Percentiles rank a stretch among this genome's conserved stretches.
These are phyloP conservation scores for Tholera decimalis DNA, from an alignment of 2,888 invertebrate genomes.

Conservation along the genomic window DNA sequence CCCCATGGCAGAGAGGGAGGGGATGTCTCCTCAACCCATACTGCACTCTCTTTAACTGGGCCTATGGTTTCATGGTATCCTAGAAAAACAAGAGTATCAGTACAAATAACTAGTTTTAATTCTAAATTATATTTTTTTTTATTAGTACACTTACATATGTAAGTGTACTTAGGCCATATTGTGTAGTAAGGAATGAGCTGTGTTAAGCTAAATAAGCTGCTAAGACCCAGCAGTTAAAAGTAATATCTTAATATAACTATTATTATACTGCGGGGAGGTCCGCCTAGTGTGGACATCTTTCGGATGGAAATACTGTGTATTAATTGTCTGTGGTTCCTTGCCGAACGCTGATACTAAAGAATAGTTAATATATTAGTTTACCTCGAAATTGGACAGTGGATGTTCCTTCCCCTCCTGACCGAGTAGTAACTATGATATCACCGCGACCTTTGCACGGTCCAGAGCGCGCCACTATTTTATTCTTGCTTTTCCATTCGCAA, in stretches of 20 bases:
- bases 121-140: background rate
- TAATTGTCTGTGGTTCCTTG: too few species aligned
- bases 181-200: background rate
- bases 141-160: background rate
- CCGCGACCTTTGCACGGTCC: constrained; percentile 98
- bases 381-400: constrained; percentile 97
- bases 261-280: too few species aligned
- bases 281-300: too few species aligned
- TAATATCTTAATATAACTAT: too few species aligned
- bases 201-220: too few species aligned
- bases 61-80: constrained; percentile 97
- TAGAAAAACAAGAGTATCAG: constrained; percentile 63
- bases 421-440: constrained; percentile 97
- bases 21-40: constrained; percentile 99
- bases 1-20: constrained; percentile 96
- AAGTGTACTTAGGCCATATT: background rate
- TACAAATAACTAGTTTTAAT: background rate
- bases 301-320: too few species aligned
- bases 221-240: too few species aligned
- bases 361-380: constrained; percentile 64
- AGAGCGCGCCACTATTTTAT: constrained; percentile 98
- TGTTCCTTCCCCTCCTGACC: constrained; percentile 96
- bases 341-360: too few species aligned
- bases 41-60: constrained; percentile 99
- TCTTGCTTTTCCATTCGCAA: constrained; percentile 99